A percentile compares a stretch with the other conserved stretches of the same genome.
These are phyloP conservation scores for Pachydiplax longipennis DNA, from an alignment of 2,888 invertebrate species.

Conservation along the genomic window DNA sequence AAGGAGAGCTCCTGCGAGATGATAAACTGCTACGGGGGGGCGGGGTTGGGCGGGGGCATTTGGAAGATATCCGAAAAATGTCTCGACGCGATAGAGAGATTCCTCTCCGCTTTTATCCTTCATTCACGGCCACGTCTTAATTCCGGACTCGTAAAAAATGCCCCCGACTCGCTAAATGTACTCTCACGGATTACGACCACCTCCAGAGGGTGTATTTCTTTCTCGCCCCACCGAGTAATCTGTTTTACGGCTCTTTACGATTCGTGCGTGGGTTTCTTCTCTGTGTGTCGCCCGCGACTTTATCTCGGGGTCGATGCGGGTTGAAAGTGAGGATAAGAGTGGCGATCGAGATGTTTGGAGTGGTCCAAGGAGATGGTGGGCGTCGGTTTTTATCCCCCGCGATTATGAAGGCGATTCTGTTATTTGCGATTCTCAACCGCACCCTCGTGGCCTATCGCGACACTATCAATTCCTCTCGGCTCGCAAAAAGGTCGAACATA, in stretches of 20 bases:
- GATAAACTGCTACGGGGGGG: background rate
- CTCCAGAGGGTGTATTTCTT: background rate
- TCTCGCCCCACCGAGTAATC: background rate
- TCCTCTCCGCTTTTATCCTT: background rate
- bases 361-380: no score
- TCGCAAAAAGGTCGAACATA: no score
- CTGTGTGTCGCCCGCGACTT: no score
- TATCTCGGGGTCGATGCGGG: no score
- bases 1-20: background rate
- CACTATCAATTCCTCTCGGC: no score
- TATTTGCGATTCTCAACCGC: no score
- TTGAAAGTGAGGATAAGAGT: no score
- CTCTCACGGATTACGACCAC: background rate
- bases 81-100: background rate
- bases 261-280: background rate
- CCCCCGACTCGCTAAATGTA: background rate
- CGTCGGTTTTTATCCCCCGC: no score
- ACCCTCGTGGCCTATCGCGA: no score
- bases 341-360: no score
- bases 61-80: background rate
- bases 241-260: background rate
- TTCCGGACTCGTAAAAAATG: background rate
- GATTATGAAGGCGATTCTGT: no score
- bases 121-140: background rate
- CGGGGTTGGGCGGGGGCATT: background rate